Evolutionary conservation across 2,797 vertebrate species (phyloP).

Genomic region (Harpagifer antarcticus): DNA sequence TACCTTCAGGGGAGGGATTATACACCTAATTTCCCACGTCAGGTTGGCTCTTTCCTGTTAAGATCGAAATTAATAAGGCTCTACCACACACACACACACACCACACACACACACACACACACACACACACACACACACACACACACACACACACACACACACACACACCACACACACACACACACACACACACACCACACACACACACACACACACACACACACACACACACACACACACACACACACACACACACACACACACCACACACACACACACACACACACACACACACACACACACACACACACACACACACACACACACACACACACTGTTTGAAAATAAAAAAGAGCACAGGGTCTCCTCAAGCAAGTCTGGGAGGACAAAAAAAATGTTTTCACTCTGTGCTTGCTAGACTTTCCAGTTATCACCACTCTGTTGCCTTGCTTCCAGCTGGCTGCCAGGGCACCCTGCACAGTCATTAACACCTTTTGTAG

Average conservation of each 20-base stretch:
- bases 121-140: no score
- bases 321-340: constrained; percentile 4
- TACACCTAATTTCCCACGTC: constrained; percentile 48
- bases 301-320: neutral
- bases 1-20: constrained; percentile 29
- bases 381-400: constrained; percentile 15
- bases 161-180: no score
- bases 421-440: constrained; percentile 33
- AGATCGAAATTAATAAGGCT: constrained; percentile 27
- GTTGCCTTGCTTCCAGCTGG: constrained; percentile 33
- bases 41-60: constrained; percentile 16
- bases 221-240: no score
- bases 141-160: no score
- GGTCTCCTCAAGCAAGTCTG: constrained; percentile 21
- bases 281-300: neutral
- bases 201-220: no score
- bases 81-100: neutral
- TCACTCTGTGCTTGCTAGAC: constrained; percentile 22
- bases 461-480: constrained; percentile 32
- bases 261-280: neutral
- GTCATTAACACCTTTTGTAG: constrained; percentile 43
- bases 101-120: no score
- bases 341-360: constrained; percentile 8
- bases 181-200: no score
- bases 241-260: no score